Base-by-base conservation (phyloP, 2,113 vertebrate species). In the Poeciliopsis occidentalis region DNA sequence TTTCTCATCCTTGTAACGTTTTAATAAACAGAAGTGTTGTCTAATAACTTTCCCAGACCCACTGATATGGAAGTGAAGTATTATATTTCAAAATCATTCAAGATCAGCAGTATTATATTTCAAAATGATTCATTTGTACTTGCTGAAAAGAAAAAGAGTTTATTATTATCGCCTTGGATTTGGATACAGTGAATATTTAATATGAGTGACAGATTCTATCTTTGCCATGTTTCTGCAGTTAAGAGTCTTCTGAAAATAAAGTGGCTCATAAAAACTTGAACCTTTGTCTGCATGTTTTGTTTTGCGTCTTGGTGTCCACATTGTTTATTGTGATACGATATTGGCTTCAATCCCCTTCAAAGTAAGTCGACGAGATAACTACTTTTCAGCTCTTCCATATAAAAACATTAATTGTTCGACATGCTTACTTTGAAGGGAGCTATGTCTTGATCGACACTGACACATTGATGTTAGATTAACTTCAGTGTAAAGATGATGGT, bases 241-340 rank as follows among this genome's bases (percentile, higher is more conserved):
- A 87, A 80, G 64, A 79, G 71, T 84, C 81, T 86, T 90, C 85
- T 85, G 82, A 85, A 88, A 91, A 85, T 86, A 91, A 93, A 91
- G 41, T 72, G 60, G 87, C 71, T 80, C 68, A 39, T 84, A 82
- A 79, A 83, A 85, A 82, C 32, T 44, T 29, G 73, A 34, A 10
- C 1, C 1, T 3, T 64, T 79, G 31, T 27, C 24, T 66, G 3
- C 8, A 39, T 71, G 7, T 0, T 71, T 26, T 44, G 1, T 72
- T 60, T 44, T 71, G 13, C 17, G 32, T 15, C 22, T 54, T 27
- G 7, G 39, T 41, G 1, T 67, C 57, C 8, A 27, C 24, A 69
- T 3, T 15, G 44, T 47, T 6, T n/a, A 57, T 57, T n/a, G 51
- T n/a, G 7, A 57, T 24, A 57, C 4, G 0, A 24, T n/a, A 57